Percentiles rank a stretch among this genome's conserved stretches.
Evolutionary conservation across 1,140 invertebrate species (phyloP).

Genomic region (Liolophura sinensis): DNA sequence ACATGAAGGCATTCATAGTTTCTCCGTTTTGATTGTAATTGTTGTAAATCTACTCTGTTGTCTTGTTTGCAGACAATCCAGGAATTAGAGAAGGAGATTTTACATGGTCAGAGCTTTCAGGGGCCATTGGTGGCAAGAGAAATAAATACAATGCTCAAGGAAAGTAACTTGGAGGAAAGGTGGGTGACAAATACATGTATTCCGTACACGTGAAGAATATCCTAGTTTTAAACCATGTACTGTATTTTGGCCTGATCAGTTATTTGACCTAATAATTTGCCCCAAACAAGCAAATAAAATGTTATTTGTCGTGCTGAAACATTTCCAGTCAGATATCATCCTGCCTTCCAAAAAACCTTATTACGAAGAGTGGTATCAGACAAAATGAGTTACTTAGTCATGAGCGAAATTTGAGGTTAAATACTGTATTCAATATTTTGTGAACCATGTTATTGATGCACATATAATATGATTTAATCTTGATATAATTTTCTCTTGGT

Average conservation of each 20-base stretch:
- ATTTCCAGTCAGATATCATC: not conserved
- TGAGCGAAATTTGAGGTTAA: too few relatives aligned
- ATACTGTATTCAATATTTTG: too few relatives aligned
- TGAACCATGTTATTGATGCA: not conserved
- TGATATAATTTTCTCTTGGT: not conserved
- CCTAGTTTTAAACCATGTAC: not conserved
- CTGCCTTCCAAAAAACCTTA: not conserved
- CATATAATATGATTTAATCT: not conserved
- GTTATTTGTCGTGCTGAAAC: not conserved
- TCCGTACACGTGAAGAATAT: not conserved
- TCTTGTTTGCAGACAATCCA: conserved; percentile 70
- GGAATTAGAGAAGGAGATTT: conserved; percentile 89
- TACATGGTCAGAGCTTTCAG: conserved; percentile 98
- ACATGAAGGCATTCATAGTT: too few relatives aligned
- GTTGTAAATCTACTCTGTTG: too few relatives aligned
- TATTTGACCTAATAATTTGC: not conserved
- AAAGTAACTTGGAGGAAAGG: conserved; percentile 80
- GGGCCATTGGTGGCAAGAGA: conserved; percentile 96
- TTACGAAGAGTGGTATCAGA: too few relatives aligned
- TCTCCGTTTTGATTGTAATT: too few relatives aligned
- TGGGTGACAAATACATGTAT: conserved; percentile 52
- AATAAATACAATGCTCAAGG: conserved; percentile 71
- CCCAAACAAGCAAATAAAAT: not conserved
- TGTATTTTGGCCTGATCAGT: too few relatives aligned
- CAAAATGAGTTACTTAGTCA: too few relatives aligned